Evolutionary conservation across 2,113 vertebrate species (phyloP), one percentile per base, ranked within the genome.

Genomic region (Osmerus mordax): DNA sequence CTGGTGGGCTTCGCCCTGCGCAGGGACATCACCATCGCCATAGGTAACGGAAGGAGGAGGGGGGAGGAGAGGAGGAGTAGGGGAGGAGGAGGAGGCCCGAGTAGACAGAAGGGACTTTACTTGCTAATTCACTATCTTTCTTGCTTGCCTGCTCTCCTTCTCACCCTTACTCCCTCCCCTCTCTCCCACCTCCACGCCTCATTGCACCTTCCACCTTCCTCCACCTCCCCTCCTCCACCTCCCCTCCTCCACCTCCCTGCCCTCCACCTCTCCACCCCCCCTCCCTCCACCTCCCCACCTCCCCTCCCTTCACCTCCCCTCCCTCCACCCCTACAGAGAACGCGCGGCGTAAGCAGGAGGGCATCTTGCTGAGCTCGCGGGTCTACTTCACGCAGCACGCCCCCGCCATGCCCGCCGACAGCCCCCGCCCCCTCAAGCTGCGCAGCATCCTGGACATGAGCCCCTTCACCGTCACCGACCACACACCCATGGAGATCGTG

Each of bases 401-500:
- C 0, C 97, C 97, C 6, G 95, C 96, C 0, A 95, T 99, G 75
- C 96, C 97, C 0, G 97, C 97, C 3, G 97, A 99, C 92, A 98
- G 96, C 75, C 97, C 97, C 15, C 94, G 96, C 1, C 97, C 97
- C 3, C 81, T 99, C 84, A 99, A 99, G 71, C 94, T 99, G 9
- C 93, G 97, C 87, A 96, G 95, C 90, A 99, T 99, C 79, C 94
- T 99, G 66, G 97, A 99, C 83, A 98, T 99, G 96, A 99, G 97
- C 85, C 97, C 97, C 63, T 99, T 99, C 87, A 99, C 97, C 2
- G 96, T 99, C 87, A 99, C 97, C 1, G 97, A 99, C 90, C 97
- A 99, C 89, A 99, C 97, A 0, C 97, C 97, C 23, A 99, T 99
- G 97, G 97, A 99, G 90, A 99, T 99, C 9, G 97, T 99, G 88